Evolutionary conservation across 2,113 vertebrate species (phyloP), one percentile per base, ranked within the genome.

Genomic region (Gadus macrocephalus): DNA sequence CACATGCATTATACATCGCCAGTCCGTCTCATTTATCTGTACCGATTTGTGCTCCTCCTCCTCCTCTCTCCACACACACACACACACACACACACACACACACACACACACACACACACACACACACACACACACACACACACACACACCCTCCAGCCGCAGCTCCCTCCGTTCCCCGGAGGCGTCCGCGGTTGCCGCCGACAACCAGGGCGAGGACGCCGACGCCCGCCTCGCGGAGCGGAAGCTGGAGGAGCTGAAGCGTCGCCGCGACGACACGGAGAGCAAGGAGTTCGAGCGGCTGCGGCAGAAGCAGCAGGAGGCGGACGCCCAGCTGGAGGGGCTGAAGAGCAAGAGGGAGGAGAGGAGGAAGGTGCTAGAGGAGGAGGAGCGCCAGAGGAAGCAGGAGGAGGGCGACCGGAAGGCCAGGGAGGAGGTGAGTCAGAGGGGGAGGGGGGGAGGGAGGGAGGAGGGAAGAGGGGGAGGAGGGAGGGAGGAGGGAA

Each of bases 291-390:
- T 96, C 0, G 95, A 96, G 84, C 94, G 92, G 75, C 91, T 98
- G 87, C 95, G 92, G 72, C 95, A 95, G 86, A 98, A 95, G 84
- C 96, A 98, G 84, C 95, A 96, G 81, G 96, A 95, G 84, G 93
- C 96, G 0, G 94, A 93, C 0, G 88, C 76, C 1, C 96, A 98
- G 89, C 92, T 98, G 86, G 96, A 97, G 19, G 97, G 97, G 76
- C 91, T 98, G 88, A 98, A 95, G 89, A 96, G 89, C 65, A 95
- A 93, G 87, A 81, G 97, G 56, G 97, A 98, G 85, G 96, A 96
- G 70, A 93, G 97, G 69, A 93, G 87, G 86, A 99, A 96, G 87
- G 87, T 97, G 64, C 89, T 96, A 83, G 97, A 98, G 76, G 96
- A 98, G 74, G 96, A 98, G 77, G 97, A 97, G 78, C 91, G 91